Evolutionary conservation across 2,797 vertebrate species (phyloP), one percentile per base, ranked within the genome.

Genomic region (Protosalanx chinensis): DNA sequence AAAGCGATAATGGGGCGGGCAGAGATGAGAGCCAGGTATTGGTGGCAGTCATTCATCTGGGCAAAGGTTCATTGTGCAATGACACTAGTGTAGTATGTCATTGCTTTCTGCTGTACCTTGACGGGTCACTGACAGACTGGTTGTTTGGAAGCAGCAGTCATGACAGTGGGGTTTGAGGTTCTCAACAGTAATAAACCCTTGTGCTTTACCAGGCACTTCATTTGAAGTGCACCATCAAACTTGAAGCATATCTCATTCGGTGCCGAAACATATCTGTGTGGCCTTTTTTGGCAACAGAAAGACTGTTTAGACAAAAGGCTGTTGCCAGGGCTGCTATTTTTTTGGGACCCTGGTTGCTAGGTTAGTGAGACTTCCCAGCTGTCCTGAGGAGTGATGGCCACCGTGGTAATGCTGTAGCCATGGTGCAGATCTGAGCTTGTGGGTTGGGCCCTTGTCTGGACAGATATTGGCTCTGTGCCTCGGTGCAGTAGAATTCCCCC

Each of bases 331-430:
- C 37, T 57, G 13, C 68, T 71, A 72, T 87, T 59, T 85, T 85
- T 86, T 56, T 72, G 71, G 74, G 67, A 30, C 59, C 13, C 65
- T 46, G 41, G 85, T 88, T 88, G 79, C 81, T 77, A 81, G 56
- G 79, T 62, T 76, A 59, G 64, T 73, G 78, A 79, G 75, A 79
- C 74, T 70, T 49, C 75, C 80, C 91, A 92, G 90, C 91, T 92
- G 92, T 90, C 82, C 70, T 75, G 81, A 73, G 61, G 84, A 89
- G 75, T 74, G 86, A 89, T 76, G 79, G 78, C 68, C 30, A 12
- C 62, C 27, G 67, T 73, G 61, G 70, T 70, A 72, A 51, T 56
- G 62, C 72, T 63, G 57, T 67, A 78, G 77, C 53, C 70, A 81
- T 58, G 68, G 41, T 32, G 59, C 61, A 12, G 41, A 64, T 66